A percentile compares a stretch with the other conserved stretches of the same genome.
phyloP scores from a whole-genome alignment of 2,797 vertebrate genomes.

The Gymnothorax reevesii region DNA sequence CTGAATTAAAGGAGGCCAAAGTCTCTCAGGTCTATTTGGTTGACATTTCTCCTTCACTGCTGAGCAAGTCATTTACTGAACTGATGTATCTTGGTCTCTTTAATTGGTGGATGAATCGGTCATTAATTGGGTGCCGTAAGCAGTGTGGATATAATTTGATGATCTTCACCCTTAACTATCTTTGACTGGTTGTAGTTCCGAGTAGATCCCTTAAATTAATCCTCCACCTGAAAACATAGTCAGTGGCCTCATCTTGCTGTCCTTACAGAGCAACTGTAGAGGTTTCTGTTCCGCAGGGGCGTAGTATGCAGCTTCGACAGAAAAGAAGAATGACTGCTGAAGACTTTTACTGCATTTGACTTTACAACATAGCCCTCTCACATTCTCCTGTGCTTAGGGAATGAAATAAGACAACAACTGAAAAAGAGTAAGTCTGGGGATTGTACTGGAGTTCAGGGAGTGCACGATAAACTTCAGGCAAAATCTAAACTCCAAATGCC shows the following conservation, averaged over 20 bases:
- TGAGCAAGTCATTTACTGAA: slow-evolving; percentile 16
- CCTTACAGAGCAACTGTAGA: background rate
- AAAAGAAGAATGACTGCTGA: background rate
- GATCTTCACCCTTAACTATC: too few species aligned
- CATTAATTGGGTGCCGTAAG: slow-evolving; percentile 33
- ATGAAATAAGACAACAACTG: background rate
- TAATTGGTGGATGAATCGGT: slow-evolving; percentile 16
- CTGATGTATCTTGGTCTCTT: slow-evolving; percentile 19
- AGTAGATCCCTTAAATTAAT: slow-evolving; percentile 11
- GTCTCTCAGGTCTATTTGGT: slow-evolving; percentile 12
- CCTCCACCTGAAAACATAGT: slow-evolving; percentile 16
- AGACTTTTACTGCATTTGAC: background rate
- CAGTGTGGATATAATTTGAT: slow-evolving; percentile 14
- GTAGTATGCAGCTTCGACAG: background rate
- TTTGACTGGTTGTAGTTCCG: background rate
- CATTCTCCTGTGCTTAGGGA: background rate
- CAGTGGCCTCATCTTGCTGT: background rate
- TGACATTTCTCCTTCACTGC: slow-evolving; percentile 35
- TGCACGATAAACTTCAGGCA: background rate
- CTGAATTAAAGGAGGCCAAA: slow-evolving; percentile 16
- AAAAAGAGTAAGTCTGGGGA: background rate
- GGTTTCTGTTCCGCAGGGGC: background rate
- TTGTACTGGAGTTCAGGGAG: background rate
- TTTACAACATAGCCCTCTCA: background rate
- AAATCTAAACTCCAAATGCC: background rate